Evolutionary conservation across 2,888 invertebrate species (phyloP), one percentile per base, ranked within the genome.

Genomic region (Hyposoter didymator): DNA sequence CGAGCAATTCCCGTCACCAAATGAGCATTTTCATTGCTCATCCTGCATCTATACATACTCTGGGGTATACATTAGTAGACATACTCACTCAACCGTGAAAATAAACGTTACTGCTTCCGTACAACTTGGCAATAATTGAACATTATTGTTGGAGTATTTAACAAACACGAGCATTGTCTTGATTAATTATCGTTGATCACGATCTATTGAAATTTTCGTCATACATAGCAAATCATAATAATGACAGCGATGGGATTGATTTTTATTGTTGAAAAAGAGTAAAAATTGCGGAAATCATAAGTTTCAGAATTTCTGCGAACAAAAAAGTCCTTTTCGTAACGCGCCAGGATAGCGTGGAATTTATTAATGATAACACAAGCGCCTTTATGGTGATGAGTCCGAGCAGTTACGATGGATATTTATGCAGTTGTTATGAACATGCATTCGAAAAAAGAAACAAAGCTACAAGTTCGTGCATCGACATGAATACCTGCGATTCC

Each of bases 1-100:
- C 85, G 70, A 72, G 72, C 66, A 85, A 76, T 80, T 80, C 82
- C 74, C 79, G 75, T 85, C 85, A 85, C 66, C 72, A 74, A 80
- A 85, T 73, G 72, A 72, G 70, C 82, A 83, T 82, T 75, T 85
- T 82, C 72, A 82, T 82, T 79, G 79, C 79, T 76, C 70, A 55
- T 39, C 55, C 43, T 47, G 32, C 35, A 45, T 49, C 45, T 49
- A 47, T 67, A 62, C 67, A 69, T 67, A 72, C 74, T 64, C 43
- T 64, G 55, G 45, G 78, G 62, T 82, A 82, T 76, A 17, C 55
- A 72, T 52, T 14, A 55, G 39, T 73, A 47, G 17, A 39, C 19
- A 73, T 17, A 43, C 47, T 28, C 4, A 59, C 2, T 39, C 17
- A n/a, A 59, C 45, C 32, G 45, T 43, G n/a, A 67, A 80, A 84